Evolutionary conservation across 1,140 invertebrate species (phyloP).

Genomic region (Aphidius ervi): DNA sequence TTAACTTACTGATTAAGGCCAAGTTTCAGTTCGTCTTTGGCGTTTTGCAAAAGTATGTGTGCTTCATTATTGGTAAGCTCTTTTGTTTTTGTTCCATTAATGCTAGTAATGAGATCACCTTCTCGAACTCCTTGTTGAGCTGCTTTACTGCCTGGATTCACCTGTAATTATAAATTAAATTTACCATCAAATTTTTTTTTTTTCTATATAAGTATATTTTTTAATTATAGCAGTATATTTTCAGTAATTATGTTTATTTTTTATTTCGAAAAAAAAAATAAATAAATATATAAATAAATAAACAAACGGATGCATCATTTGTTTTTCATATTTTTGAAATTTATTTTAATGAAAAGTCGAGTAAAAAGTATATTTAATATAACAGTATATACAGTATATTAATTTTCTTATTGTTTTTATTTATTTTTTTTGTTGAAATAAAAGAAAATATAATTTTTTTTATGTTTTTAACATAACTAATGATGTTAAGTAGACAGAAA

Average conservation of each 20-base stretch:
- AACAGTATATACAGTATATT: too few species aligned
- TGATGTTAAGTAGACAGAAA: too few species aligned
- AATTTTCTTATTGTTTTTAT: too few species aligned
- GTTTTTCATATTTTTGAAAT: too few species aligned
- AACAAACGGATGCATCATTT: too few species aligned
- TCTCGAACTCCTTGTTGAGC: constrained; percentile 71
- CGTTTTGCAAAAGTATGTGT: constrained; percentile 67
- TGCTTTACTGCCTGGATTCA: constrained; percentile 79
- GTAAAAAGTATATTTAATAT: too few species aligned
- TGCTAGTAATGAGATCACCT: constrained; percentile 74
- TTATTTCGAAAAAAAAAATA: not conserved
- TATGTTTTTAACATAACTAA: too few species aligned
- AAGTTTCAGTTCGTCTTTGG: constrained; percentile 65
- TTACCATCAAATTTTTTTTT: constrained; percentile 6
- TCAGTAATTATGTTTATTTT: not conserved
- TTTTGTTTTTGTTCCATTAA: constrained; percentile 68
- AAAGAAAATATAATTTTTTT: too few species aligned
- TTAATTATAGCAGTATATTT: too few species aligned
- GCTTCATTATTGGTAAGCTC: constrained; percentile 71
- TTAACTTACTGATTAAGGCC: constrained; percentile 71
- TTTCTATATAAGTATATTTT: constrained; percentile 5
- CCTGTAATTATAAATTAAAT: constrained; percentile 56
- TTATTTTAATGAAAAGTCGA: too few species aligned
- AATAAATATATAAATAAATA: not conserved
- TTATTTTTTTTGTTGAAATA: too few species aligned